These are phyloP conservation scores for Oncorhynchus gorbuscha DNA, from an alignment of 2,113 vertebrate genomes.

Conservation along the genomic window DNA sequence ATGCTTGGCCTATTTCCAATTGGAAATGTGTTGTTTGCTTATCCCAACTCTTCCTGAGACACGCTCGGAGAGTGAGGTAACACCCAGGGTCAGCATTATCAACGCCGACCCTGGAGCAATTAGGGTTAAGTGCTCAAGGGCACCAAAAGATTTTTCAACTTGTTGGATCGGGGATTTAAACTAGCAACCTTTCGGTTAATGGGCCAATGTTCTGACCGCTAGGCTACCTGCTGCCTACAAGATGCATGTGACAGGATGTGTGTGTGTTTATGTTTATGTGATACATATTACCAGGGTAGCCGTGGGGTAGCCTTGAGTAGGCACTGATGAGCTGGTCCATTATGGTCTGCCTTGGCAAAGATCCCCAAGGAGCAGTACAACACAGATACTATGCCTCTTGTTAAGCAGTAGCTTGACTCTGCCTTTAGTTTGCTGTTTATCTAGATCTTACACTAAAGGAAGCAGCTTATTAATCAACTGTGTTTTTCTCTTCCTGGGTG, in stretches of 20 bases:
- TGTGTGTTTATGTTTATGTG: background rate
- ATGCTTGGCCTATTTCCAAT: no score
- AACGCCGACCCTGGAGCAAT: no score
- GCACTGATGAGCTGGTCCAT: no score
- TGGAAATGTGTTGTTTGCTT: no score
- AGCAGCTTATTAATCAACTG: background rate
- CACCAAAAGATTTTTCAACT: background rate
- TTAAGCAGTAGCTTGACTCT: background rate
- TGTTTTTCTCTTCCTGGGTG: background rate
- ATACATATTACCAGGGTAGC: background rate
- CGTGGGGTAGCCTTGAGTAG: background rate
- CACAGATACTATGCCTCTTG: background rate
- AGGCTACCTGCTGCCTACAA: no score
- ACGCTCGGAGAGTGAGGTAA: constrained; percentile 16
- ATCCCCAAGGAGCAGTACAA: background rate
- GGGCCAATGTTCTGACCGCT: constrained; percentile 45
- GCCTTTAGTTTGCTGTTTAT: background rate
- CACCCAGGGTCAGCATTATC: no score
- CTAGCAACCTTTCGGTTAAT: constrained; percentile 49
- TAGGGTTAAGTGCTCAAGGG: no score
- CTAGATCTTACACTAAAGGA: background rate
- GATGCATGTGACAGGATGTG: constrained; percentile 44
- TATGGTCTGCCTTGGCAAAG: background rate
- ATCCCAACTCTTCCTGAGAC: constrained; percentile 17
- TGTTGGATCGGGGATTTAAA: constrained; percentile 54